Conservation (phyloP, 1,140 invertebrate species). For the Calosoma granatense region DNA sequence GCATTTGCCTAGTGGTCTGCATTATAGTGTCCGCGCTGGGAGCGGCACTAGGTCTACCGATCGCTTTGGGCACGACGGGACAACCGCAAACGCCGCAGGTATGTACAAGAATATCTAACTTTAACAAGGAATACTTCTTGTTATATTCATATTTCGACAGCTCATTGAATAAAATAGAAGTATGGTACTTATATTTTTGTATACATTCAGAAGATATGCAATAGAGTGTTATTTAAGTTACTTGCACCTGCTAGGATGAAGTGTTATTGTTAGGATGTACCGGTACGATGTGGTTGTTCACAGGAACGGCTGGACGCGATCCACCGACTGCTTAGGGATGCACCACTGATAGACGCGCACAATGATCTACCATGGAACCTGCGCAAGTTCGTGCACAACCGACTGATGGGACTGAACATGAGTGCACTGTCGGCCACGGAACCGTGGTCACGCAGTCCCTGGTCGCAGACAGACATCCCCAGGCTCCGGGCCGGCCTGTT, state of each 20-base stretch:
- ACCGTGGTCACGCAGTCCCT: conserved; percentile 67
- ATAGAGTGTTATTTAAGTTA: no score
- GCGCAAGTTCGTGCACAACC: conserved; percentile 70
- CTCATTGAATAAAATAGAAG: no score
- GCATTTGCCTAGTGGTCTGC: conserved; percentile 29
- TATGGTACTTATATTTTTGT: not conserved
- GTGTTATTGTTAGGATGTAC: no score
- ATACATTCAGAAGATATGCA: no score
- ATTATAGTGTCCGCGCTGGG: conserved; percentile 28
- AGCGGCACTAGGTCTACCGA: conserved; percentile 27
- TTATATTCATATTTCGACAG: no score
- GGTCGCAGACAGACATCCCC: conserved; percentile 84
- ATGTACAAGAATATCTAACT: no score
- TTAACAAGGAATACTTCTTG: no score
- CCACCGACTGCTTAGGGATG: conserved; percentile 43
- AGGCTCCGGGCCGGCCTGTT: conserved; percentile 68
- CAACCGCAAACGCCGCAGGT: conserved; percentile 19
- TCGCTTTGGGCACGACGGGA: conserved; percentile 22
- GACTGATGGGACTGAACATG: conserved; percentile 68
- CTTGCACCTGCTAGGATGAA: no score
- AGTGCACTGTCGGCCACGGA: conserved; percentile 59
- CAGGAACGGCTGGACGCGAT: conserved; percentile 4
- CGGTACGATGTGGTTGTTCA: no score
- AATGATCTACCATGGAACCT: conserved; percentile 84
- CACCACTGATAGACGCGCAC: conserved; percentile 61